A percentile compares a stretch with the other conserved stretches of the same genome.
Conservation (phyloP, 2,113 vertebrate species). For the Gorsachius goisagi region DNA sequence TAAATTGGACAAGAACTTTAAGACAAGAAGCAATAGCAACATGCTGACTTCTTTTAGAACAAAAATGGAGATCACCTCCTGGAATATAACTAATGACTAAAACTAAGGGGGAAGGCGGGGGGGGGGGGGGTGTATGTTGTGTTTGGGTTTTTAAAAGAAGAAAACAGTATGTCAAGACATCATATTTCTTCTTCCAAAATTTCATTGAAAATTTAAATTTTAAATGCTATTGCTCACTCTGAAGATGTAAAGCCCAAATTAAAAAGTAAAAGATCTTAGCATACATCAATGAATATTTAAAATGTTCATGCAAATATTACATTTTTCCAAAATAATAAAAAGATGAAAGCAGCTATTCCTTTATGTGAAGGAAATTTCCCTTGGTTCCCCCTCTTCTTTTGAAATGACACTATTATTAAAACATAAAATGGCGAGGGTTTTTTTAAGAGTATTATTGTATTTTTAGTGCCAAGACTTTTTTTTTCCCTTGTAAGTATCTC, state of each 20-base stretch:
- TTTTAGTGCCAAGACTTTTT: background rate
- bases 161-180: constrained; percentile 20
- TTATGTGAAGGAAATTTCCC: constrained; percentile 31
- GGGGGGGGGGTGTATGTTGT: background rate
- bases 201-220: constrained; percentile 38
- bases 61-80: constrained; percentile 25
- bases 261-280: constrained; percentile 18
- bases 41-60: constrained; percentile 61
- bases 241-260: constrained; percentile 53
- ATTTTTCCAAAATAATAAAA: constrained; percentile 65
- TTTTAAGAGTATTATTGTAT: background rate
- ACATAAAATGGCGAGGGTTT: background rate
- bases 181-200: constrained; percentile 52
- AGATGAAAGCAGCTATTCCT: constrained; percentile 26
- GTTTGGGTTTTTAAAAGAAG: constrained; percentile 1
- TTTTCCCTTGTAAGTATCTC: background rate
- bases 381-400: background rate
- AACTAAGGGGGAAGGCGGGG: background rate
- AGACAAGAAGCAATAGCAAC: constrained; percentile 71
- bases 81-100: constrained; percentile 31
- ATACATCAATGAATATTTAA: constrained; percentile 41
- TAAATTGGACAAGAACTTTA: constrained; percentile 35
- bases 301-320: constrained; percentile 49
- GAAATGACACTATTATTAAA: background rate
- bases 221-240: constrained; percentile 36